phyloP scores from a whole-genome alignment of 2,888 invertebrate species.

The Agrilus biguttatus region DNA sequence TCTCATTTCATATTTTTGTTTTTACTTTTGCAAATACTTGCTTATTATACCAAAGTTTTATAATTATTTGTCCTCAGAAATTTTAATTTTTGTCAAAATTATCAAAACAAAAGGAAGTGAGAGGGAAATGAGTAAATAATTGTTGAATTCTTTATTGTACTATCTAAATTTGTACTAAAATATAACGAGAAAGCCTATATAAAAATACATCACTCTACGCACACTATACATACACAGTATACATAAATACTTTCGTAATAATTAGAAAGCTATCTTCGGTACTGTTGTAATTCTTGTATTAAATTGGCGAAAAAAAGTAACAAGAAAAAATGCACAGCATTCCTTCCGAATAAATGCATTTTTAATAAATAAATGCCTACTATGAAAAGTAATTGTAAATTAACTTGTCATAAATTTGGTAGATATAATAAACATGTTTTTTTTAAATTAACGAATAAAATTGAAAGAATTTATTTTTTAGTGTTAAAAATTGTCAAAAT shows the following conservation, averaged over 20 bases:
- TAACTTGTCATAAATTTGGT: too few relatives aligned
- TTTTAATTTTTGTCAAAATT: background rate
- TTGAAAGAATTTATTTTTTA: too few relatives aligned
- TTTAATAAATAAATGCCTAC: too few relatives aligned
- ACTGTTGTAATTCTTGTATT: slow-evolving; percentile 2
- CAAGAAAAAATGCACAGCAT: slow-evolving; percentile 1
- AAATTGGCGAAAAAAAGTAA: background rate
- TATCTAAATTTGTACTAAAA: slow-evolving; percentile 31
- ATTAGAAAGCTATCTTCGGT: background rate
- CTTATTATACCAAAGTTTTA: slow-evolving; percentile 2
- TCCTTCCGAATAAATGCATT: too few relatives aligned
- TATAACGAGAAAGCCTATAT: slow-evolving; percentile 31
- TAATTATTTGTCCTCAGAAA: background rate
- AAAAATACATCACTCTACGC: slow-evolving; percentile 34
- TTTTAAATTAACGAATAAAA: too few relatives aligned
- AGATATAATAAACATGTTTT: too few relatives aligned
- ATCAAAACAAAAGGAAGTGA: background rate
- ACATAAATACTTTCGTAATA: slow-evolving; percentile 9
- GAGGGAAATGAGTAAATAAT: too few relatives aligned
- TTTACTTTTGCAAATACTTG: background rate
- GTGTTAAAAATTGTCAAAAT: too few relatives aligned
- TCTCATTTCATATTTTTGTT: too few relatives aligned
- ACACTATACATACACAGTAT: slow-evolving; percentile 22
- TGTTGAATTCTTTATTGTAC: slow-evolving; percentile 12
- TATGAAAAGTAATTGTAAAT: too few relatives aligned